phyloP scores from a whole-genome alignment of 2,797 vertebrate genomes.

The Lacerta agilis region DNA sequence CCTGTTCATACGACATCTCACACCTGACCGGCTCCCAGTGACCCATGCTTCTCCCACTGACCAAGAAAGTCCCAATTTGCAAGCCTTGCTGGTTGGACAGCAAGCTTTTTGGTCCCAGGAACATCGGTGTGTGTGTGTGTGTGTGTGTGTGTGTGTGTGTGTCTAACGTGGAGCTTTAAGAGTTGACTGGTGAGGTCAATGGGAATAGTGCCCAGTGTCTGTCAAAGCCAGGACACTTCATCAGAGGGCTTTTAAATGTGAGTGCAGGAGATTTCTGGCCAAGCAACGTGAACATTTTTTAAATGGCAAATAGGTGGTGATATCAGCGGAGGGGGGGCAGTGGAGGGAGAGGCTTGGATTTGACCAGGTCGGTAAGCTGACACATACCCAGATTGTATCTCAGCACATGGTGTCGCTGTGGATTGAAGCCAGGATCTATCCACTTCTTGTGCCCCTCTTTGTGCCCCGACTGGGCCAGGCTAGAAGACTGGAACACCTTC shows the following conservation, averaged over 20 bases:
- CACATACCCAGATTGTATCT: not conserved
- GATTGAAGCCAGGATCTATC: no score
- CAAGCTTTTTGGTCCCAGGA: not conserved
- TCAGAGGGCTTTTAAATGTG: not conserved
- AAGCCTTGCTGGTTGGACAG: not conserved
- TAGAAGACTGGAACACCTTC: no score
- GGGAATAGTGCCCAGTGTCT: not conserved
- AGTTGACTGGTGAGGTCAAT: not conserved
- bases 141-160: not conserved
- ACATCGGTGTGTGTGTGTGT: accelerated
- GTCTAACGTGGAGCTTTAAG: not conserved
- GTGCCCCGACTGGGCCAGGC: no score
- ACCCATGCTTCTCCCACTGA: no score
- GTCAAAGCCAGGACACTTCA: not conserved
- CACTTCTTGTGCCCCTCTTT: no score
- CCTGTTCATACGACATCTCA: not conserved
- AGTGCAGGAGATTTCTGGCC: not conserved
- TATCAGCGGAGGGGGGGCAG: not conserved
- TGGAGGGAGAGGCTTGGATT: not conserved
- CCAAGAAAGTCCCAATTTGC: not conserved
- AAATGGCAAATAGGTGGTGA: not conserved
- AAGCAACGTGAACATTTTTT: not conserved
- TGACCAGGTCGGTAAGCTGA: not conserved
- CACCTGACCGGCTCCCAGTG: not conserved
- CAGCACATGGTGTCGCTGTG: not conserved